phyloP scores from a whole-genome alignment of 2,113 vertebrate genomes.

The Spheniscus mendiculus region DNA sequence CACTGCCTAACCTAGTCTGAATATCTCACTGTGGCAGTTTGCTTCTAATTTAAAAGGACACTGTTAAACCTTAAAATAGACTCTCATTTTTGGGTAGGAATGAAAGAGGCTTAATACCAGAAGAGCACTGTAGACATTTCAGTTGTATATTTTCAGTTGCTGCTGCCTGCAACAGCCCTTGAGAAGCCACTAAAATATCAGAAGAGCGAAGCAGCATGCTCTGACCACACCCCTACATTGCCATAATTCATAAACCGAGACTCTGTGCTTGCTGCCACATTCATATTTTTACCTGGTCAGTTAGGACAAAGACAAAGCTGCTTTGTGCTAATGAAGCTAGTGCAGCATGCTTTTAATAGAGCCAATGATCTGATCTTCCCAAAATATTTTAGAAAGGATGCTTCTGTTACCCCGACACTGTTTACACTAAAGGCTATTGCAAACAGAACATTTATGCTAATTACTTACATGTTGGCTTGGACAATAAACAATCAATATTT shows the following conservation, averaged over 20 bases:
- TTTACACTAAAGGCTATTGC: conserved; percentile 10
- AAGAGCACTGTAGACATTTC: not conserved
- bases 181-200: not conserved
- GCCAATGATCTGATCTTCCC: not conserved
- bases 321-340: not conserved
- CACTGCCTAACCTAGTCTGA: not conserved
- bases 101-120: not conserved
- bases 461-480: not conserved
- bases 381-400: not conserved
- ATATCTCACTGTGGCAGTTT: not conserved
- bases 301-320: conserved; percentile 43
- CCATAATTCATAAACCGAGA: not conserved
- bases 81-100: not conserved
- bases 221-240: conserved; percentile 42
- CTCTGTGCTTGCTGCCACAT: conserved; percentile 8
- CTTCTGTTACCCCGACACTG: not conserved
- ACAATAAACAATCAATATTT: not conserved
- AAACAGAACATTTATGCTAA: conserved; percentile 13
- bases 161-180: not conserved
- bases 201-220: not conserved
- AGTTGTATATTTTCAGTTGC: not conserved
- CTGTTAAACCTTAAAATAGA: conserved; percentile 6
- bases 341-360: not conserved
- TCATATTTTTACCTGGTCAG: not conserved
- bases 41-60: not conserved